Conservation (phyloP, 2,113 vertebrate species). For the Syngnathus floridae region DNA sequence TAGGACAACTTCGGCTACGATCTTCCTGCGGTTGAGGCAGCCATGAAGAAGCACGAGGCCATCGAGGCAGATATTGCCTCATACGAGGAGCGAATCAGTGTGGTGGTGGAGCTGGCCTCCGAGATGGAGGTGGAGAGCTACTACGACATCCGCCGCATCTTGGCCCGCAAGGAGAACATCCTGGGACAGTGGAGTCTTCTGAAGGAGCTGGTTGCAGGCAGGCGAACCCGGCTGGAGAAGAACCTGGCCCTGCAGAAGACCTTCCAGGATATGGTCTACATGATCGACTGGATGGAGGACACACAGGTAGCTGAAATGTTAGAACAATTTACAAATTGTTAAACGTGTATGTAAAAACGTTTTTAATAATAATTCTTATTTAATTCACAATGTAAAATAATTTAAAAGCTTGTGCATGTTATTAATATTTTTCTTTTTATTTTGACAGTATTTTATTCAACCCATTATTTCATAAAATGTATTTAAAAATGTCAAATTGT, state of each 20-base stretch:
- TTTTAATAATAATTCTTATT: too few relatives aligned
- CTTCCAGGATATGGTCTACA: slow-evolving; percentile 98
- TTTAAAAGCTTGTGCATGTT: neutral
- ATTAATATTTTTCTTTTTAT: neutral
- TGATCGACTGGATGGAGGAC: slow-evolving; percentile 99
- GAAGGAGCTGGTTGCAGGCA: slow-evolving; percentile 78
- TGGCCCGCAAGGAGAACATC: slow-evolving; percentile 87
- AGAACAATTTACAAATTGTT: neutral
- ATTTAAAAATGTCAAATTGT: neutral
- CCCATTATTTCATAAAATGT: neutral
- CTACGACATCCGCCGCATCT: slow-evolving; percentile 82
- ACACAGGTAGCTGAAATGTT: slow-evolving; percentile 75
- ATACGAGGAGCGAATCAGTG: slow-evolving; percentile 87
- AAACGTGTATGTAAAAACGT: too few relatives aligned
- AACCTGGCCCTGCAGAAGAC: slow-evolving; percentile 88
- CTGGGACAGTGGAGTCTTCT: slow-evolving; percentile 87
- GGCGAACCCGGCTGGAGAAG: slow-evolving; percentile 82
- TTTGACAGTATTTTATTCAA: neutral
- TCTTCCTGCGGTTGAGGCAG: slow-evolving; percentile 87
- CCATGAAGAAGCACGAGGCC: slow-evolving; percentile 97
- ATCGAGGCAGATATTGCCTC: slow-evolving; percentile 94
- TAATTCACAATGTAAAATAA: neutral
- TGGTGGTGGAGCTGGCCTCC: slow-evolving; percentile 79
- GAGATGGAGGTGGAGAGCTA: slow-evolving; percentile 87
- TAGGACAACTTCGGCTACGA: slow-evolving; percentile 96